Evolutionary conservation across 2,888 invertebrate species (phyloP).

Genomic region (Phytoseiulus persimilis): DNA sequence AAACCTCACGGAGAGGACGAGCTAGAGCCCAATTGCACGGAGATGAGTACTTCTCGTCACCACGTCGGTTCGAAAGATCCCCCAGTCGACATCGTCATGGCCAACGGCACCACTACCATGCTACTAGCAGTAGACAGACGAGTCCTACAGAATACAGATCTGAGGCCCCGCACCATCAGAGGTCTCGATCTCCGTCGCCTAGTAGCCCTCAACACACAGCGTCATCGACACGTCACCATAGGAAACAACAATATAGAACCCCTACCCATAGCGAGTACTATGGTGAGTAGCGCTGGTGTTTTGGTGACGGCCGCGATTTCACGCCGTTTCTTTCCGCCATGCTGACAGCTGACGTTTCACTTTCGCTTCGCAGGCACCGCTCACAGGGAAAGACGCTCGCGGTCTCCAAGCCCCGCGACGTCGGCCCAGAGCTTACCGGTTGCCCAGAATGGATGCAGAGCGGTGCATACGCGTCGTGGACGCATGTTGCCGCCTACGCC

Average conservation of each 20-base stretch:
- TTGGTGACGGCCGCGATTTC: no score
- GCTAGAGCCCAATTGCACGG: conserved; percentile 50
- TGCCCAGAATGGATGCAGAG: conserved; percentile 14
- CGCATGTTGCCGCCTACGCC: conserved; percentile 79
- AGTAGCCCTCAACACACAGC: conserved; percentile 32
- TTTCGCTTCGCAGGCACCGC: conserved; percentile 50
- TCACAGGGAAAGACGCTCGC: conserved; percentile 52
- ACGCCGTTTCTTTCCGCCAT: no score
- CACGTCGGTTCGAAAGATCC: conserved; percentile 45
- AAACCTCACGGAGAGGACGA: conserved; percentile 54
- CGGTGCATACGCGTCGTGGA: conserved; percentile 55
- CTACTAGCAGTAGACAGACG: conserved; percentile 37
- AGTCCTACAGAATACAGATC: conserved; percentile 29
- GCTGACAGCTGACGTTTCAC: neutral
- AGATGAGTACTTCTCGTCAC: conserved; percentile 47
- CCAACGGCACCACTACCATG: conserved; percentile 42
- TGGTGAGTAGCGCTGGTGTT: neutral
- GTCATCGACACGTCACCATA: conserved; percentile 39
- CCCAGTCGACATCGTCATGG: conserved; percentile 43
- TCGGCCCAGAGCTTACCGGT: conserved; percentile 45
- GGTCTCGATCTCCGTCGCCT: conserved; percentile 32
- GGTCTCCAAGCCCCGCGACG: conserved; percentile 51
- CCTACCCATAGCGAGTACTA: conserved; percentile 34
- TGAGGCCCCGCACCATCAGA: conserved; percentile 6
- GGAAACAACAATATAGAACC: conserved; percentile 38